Conservation (phyloP, 2,797 vertebrate genomes). For the Synaphobranchus kaupii region DNA sequence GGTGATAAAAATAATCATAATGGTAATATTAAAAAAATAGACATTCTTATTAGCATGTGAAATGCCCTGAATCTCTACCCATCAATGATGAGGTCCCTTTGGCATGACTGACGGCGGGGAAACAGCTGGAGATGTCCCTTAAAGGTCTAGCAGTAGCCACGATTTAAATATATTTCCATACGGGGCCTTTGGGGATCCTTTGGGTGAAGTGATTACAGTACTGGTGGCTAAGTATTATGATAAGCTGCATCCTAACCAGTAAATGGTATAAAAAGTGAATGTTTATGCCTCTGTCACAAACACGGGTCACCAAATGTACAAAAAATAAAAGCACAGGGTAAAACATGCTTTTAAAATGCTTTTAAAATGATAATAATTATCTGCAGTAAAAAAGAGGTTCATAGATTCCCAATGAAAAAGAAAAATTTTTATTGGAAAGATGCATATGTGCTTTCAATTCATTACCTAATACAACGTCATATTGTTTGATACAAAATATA, state of each 20-base stretch:
- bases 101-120: constrained; percentile 26
- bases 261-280: background rate
- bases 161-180: constrained; percentile 32
- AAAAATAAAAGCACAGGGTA: background rate
- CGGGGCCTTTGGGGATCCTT: constrained; percentile 16
- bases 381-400: background rate
- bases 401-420: background rate
- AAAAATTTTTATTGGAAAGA: background rate
- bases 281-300: background rate
- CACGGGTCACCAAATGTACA: background rate
- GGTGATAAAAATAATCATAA: constrained; percentile 20
- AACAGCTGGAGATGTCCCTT: constrained; percentile 15
- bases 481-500: background rate
- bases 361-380: background rate
- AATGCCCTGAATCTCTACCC: constrained; percentile 26
- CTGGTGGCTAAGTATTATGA: background rate
- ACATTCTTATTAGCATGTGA: constrained; percentile 20
- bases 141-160: constrained; percentile 21
- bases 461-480: background rate
- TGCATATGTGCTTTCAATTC: background rate
- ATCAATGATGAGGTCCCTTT: constrained; percentile 22
- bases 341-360: background rate
- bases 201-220: constrained; percentile 12
- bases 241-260: background rate
- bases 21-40: constrained; percentile 25